Evolutionary conservation across 2,113 vertebrate species (phyloP).

Genomic region (Tragelaphus scriptus): DNA sequence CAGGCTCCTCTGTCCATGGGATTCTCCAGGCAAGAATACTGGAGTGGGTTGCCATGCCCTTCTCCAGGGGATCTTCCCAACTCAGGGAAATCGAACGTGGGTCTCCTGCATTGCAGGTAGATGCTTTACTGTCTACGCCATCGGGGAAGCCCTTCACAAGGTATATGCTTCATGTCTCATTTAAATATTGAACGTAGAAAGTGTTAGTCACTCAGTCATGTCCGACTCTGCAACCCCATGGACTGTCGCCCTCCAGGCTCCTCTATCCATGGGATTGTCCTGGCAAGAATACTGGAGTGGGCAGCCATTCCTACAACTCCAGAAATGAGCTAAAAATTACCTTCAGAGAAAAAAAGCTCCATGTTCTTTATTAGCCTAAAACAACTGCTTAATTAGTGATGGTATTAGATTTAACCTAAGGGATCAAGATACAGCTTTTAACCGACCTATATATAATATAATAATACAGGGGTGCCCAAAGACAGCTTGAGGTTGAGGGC

Average conservation of each 20-base stretch:
- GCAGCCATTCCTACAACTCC: neutral
- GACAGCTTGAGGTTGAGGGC: neutral
- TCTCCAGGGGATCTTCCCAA: neutral
- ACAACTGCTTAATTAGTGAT: fast-evolving
- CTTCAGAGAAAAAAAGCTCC: neutral
- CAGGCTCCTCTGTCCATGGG: neutral
- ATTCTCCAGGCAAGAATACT: neutral
- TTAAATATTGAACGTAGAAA: no score
- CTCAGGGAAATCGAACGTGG: neutral
- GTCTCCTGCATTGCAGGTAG: no score
- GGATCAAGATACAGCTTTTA: neutral
- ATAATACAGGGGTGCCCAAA: neutral
- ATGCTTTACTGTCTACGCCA: no score
- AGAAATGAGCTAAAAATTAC: neutral
- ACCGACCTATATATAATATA: no score
- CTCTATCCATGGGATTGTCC: neutral
- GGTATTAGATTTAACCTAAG: neutral
- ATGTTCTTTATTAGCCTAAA: neutral
- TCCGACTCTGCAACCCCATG: fast-evolving
- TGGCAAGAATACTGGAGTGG: neutral
- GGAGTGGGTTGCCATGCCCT: neutral
- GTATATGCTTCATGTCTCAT: no score
- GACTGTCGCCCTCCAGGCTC: neutral
- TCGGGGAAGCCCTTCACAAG: no score
- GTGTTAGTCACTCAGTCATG: no score